Evolutionary conservation across 2,113 vertebrate species (phyloP).

Genomic region (Oryzias curvinotus): DNA sequence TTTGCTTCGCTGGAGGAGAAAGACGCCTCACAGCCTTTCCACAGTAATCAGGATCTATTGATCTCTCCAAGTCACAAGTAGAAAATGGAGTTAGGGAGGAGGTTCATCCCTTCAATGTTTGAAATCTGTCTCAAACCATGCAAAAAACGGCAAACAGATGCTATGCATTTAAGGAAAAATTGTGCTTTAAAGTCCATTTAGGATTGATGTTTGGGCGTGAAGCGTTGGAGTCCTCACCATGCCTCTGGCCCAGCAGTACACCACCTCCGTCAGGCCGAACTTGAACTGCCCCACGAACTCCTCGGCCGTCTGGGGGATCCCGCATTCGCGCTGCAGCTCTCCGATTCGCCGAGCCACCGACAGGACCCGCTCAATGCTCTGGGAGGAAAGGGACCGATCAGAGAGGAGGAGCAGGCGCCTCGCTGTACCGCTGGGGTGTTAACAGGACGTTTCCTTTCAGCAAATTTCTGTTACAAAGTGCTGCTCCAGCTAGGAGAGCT

Average conservation of each 20-base stretch:
- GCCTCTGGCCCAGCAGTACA: constrained; percentile 93
- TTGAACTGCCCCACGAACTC: constrained; percentile 90
- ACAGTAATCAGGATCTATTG: too few relatives aligned
- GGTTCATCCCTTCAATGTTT: too few relatives aligned
- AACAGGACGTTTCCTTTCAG: constrained; percentile 4
- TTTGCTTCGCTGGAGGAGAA: too few relatives aligned
- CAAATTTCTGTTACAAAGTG: constrained; percentile 36
- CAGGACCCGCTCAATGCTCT: constrained; percentile 84
- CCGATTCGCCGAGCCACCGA: constrained; percentile 84
- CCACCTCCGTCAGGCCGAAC: constrained; percentile 91
- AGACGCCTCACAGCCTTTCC: too few relatives aligned
- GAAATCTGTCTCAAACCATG: too few relatives aligned
- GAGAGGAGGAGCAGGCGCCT: background rate
- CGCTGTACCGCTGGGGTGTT: background rate
- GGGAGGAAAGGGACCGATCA: background rate
- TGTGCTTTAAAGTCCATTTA: too few relatives aligned
- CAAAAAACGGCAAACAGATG: too few relatives aligned
- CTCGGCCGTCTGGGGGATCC: constrained; percentile 83
- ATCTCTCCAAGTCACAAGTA: too few relatives aligned
- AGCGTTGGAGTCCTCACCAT: constrained; percentile 78
- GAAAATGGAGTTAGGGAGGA: too few relatives aligned
- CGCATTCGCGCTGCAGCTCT: constrained; percentile 85
- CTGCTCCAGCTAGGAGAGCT: background rate
- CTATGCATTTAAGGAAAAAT: too few relatives aligned
- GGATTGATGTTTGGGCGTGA: too few relatives aligned